phyloP scores from a whole-genome alignment of 53 echinoderm and acorn worm genomes.

The Crossaster papposus region DNA sequence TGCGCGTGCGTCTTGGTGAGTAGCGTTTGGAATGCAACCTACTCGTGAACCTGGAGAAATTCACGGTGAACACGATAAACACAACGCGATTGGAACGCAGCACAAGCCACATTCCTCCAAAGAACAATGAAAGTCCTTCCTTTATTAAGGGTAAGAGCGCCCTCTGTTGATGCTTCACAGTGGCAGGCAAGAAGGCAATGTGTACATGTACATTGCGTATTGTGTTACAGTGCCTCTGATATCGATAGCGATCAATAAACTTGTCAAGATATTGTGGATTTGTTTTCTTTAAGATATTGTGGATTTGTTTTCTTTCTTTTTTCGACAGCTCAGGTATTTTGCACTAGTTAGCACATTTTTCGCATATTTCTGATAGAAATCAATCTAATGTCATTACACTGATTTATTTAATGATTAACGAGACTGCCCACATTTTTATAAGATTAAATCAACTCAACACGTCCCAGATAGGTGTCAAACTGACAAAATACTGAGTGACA shows the following conservation, averaged over 20 bases:
- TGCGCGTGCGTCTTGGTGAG: too few relatives aligned
- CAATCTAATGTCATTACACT: not conserved
- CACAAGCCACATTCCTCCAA: not conserved
- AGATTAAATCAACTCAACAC: not conserved
- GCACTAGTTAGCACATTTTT: not conserved
- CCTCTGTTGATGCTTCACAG: not conserved
- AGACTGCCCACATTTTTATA: not conserved
- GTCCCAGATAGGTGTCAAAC: not conserved
- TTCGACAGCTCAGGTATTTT: not conserved
- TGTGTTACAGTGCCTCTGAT: not conserved
- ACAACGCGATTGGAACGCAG: not conserved
- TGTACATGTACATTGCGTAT: not conserved
- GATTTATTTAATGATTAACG: not conserved
- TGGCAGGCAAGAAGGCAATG: not conserved
- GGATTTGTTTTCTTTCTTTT: too few relatives aligned
- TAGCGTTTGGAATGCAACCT: too few relatives aligned
- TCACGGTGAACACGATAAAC: too few relatives aligned
- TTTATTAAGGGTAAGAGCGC: not conserved
- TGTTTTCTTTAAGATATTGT: too few relatives aligned
- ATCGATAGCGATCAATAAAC: too few relatives aligned
- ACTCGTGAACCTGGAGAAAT: too few relatives aligned
- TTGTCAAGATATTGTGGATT: too few relatives aligned
- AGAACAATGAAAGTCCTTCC: not conserved
- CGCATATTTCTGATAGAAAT: not conserved
- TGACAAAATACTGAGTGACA: not conserved